These are phyloP conservation scores for Ptilorrhoa leucosticta DNA, from an alignment of 2,113 vertebrate species.

Conservation along the genomic window DNA sequence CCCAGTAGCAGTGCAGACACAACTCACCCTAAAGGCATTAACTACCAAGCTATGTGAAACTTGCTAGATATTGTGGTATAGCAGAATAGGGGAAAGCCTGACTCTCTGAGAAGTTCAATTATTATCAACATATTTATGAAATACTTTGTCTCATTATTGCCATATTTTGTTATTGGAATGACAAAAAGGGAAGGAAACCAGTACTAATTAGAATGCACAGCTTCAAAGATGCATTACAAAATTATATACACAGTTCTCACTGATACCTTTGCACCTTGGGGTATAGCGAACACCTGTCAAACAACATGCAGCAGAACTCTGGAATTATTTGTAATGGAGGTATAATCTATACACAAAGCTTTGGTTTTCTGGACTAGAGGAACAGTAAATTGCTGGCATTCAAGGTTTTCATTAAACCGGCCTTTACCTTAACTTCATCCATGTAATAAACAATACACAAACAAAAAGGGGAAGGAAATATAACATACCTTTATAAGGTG, in stretches of 20 bases:
- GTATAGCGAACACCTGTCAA: background rate
- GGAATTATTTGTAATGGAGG: background rate
- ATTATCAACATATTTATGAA: background rate
- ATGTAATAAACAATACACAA: fast-evolving
- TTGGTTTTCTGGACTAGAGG: background rate
- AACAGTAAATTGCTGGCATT: background rate
- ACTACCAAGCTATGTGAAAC: background rate
- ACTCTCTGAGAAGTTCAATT: background rate
- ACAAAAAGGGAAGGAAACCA: background rate
- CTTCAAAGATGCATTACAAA: background rate
- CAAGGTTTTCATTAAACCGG: background rate
- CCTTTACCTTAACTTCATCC: background rate
- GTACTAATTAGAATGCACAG: background rate
- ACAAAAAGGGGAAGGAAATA: background rate
- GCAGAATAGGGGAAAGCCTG: background rate
- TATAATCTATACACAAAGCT: background rate
- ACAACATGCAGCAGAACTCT: background rate
- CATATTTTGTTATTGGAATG: background rate
- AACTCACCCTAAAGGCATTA: background rate
- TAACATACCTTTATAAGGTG: conserved; percentile 87
- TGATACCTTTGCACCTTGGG: background rate
- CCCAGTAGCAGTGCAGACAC: background rate
- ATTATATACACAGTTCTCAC: too few species aligned
- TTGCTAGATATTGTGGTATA: background rate
- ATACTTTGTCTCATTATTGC: background rate